Percentiles rank a stretch among this genome's conserved stretches.
Evolutionary conservation across 2,797 vertebrate genomes (phyloP).

Genomic region (Sebastes nivosus): DNA sequence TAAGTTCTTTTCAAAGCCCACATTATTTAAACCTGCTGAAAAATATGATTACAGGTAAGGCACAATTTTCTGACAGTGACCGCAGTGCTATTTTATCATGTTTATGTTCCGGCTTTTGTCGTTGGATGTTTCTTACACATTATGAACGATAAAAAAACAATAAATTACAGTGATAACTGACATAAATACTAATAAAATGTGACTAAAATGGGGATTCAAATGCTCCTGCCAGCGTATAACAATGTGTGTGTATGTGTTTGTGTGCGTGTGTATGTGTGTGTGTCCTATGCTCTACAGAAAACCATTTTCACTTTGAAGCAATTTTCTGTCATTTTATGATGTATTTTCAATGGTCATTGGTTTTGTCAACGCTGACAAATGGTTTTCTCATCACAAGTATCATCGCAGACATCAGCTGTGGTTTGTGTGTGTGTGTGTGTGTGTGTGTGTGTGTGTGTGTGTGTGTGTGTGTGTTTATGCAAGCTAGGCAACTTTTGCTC

Average conservation of each 20-base stretch:
- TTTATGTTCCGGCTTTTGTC: not conserved
- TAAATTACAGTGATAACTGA: conserved; percentile 5
- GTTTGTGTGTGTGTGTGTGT: not conserved
- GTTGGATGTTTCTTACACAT: not conserved
- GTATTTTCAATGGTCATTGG: conserved; percentile 47
- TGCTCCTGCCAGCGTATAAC: not conserved
- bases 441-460: not conserved
- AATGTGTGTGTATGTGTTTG: not conserved
- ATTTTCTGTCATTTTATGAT: conserved; percentile 50
- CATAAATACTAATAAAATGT: conserved; percentile 2
- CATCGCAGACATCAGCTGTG: conserved; percentile 17
- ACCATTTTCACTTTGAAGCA: conserved; percentile 44
- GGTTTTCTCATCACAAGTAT: conserved; percentile 47
- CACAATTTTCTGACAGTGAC: not conserved
- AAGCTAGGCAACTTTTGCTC: conserved; percentile 14
- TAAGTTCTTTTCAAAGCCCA: not conserved
- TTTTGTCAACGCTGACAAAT: conserved; percentile 46
- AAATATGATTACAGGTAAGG: not conserved
- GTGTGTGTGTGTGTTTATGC: not conserved
- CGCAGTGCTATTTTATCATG: not conserved
- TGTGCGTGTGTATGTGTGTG: not conserved
- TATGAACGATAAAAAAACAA: not conserved
- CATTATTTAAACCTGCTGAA: not conserved
- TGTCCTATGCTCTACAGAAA: conserved; percentile 9
- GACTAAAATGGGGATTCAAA: conserved; percentile 10